These are phyloP conservation scores for Pachycephala philippinensis DNA, from an alignment of 2,113 vertebrate genomes.

Conservation along the genomic window DNA sequence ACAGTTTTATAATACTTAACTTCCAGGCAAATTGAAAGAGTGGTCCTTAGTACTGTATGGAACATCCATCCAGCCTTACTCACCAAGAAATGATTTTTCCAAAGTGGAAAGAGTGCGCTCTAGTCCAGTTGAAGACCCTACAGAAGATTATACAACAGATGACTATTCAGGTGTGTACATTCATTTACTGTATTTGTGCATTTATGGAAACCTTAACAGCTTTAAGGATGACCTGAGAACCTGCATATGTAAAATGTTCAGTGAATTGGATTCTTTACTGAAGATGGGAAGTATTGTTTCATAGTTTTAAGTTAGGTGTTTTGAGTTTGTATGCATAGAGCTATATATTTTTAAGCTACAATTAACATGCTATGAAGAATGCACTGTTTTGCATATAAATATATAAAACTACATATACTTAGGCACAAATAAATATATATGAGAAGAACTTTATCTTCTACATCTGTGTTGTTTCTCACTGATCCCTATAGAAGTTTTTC, in stretches of 20 bases:
- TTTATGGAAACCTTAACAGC: not conserved
- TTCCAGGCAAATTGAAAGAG: constrained; percentile 94
- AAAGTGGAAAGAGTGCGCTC: constrained; percentile 86
- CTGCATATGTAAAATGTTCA: not conserved
- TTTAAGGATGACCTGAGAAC: not conserved
- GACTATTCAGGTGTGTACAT: constrained; percentile 86
- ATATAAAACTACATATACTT: not conserved
- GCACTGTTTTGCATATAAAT: not conserved
- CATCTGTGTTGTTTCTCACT: not conserved
- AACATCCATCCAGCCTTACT: constrained; percentile 92
- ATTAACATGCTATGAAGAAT: not conserved
- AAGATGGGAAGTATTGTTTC: not conserved
- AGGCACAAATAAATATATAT: not conserved
- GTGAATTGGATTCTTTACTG: not conserved
- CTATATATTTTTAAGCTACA: not conserved
- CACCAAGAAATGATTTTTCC: constrained; percentile 77
- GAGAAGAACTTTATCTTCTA: not conserved
- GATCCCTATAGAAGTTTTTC: not conserved
- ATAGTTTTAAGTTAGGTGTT: not conserved
- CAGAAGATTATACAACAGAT: constrained; percentile 86
- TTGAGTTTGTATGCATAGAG: not conserved
- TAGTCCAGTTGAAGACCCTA: constrained; percentile 73
- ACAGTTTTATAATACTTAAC: not conserved
- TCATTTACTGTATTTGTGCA: not conserved
- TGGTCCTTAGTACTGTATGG: constrained; percentile 97